Evolutionary conservation across 2,797 vertebrate species (phyloP), one percentile per base, ranked within the genome.

Genomic region (Chanos chanos): DNA sequence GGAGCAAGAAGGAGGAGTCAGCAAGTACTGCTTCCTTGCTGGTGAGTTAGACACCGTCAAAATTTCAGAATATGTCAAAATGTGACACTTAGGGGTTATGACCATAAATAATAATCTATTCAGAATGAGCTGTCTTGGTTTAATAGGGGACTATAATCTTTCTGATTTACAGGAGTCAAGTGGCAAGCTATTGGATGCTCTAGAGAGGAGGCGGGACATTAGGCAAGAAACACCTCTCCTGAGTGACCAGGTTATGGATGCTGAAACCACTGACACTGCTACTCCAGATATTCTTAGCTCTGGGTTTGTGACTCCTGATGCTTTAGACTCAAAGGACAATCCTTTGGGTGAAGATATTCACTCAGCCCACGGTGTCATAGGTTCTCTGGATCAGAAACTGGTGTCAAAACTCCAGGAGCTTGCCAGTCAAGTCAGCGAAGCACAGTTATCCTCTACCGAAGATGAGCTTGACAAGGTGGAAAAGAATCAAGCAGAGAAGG

Each of bases 371-470:
- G 68, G 1, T 1, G 33, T 13, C 61, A 66, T 12, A 47, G 58
- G 34, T 53, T 55, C 60, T 25, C 54, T 30, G 22, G 62, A 75
- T 4, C 55, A 73, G 9, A 70, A 77, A 39, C 57, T 84, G 18
- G 58, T 48, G 4, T 41, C 27, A 9, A 72, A 72, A 49, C 63
- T 69, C 0, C 68, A 65, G 3, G 50, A 71, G 31, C 48, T 73
- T 1, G 30, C 39, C 3, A 68, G 48, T 44, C 36, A 15, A 34
- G 43, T 39, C 9, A 57, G 39, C 59, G 72, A 70, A 2, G 68
- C 66, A 13, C 72, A 81, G 58, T 79, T 85, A 36, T 86, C 82
- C 16, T 89, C 83, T 56, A 85, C 85, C 0, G 85, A 87, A 58
- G 86, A 88, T n/a, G 85, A 86, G 58, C 58, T 82, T 59, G 85